A percentile compares a stretch with the other conserved stretches of the same genome.
Conservation (phyloP, 2,113 vertebrate species). For the Myotis brandtii region DNA sequence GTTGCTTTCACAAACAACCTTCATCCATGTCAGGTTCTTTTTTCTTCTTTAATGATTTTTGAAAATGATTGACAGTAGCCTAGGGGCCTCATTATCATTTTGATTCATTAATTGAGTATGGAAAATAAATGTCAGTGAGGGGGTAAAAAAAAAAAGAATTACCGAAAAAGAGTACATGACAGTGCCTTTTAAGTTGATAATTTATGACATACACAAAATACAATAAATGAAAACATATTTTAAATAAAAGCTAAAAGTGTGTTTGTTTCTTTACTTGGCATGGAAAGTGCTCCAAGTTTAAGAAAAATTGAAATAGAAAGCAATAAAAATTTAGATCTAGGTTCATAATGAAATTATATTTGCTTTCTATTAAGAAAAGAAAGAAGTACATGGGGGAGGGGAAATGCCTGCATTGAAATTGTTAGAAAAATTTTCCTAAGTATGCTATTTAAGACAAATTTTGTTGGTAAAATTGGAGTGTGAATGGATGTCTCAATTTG, state of each 20-base stretch:
- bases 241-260: not conserved
- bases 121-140: slow-evolving; percentile 26
- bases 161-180: not conserved
- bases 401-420: not conserved
- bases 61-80: not conserved
- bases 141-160: not conserved
- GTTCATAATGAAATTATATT: not conserved
- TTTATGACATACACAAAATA: not conserved
- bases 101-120: not conserved
- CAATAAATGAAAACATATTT: not conserved
- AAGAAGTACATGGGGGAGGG: not conserved
- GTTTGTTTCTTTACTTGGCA: not conserved
- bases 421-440: not conserved
- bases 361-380: not conserved
- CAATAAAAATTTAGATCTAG: not conserved
- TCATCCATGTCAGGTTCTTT: not conserved
- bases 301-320: not conserved
- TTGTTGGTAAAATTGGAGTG: not conserved
- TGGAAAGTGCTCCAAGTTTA: not conserved
- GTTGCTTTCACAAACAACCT: not conserved
- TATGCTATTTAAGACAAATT: not conserved
- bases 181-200: not conserved
- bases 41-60: not conserved
- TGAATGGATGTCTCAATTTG: not conserved
- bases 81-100: slow-evolving; percentile 17